Conservation (phyloP, 2,888 invertebrate species). For the Teleogryllus oceanicus region DNA sequence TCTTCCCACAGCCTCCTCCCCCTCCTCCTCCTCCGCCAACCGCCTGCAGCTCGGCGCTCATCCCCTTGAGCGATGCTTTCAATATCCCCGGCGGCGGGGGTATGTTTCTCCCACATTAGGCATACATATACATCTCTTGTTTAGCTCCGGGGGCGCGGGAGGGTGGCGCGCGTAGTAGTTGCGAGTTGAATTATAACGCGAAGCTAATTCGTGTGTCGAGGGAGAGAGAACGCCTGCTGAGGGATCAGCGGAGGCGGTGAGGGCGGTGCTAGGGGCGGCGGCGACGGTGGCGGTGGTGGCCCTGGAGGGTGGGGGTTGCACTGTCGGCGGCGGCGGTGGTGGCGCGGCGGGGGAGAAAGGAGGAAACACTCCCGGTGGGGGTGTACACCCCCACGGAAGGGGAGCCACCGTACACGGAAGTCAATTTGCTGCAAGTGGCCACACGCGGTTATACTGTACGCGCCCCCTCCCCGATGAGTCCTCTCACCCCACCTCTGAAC, state of each 20-base stretch:
- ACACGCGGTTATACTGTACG: slow-evolving; percentile 29
- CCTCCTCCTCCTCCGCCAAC: neutral
- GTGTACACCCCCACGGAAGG: neutral
- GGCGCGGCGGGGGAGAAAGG: slow-evolving; percentile 22
- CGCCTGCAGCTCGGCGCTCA: neutral
- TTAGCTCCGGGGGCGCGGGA: neutral
- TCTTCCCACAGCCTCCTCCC: neutral
- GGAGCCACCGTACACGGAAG: slow-evolving; percentile 30
- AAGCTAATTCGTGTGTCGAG: slow-evolving; percentile 12
- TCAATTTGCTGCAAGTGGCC: slow-evolving; percentile 38
- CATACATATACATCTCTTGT: slow-evolving; percentile 12
- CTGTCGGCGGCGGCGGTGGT: neutral
- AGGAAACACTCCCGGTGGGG: slow-evolving; percentile 25
- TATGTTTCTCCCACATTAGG: slow-evolving; percentile 35
- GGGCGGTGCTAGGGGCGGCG: neutral
- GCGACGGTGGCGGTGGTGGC: neutral
- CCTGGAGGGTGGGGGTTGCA: neutral
- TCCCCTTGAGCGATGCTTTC: slow-evolving; percentile 31
- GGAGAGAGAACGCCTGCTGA: slow-evolving; percentile 9
- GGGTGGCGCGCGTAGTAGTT: neutral
- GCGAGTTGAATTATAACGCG: slow-evolving; percentile 18
- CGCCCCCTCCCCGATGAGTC: neutral
- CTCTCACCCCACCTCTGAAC: neutral
- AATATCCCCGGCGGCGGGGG: slow-evolving; percentile 32
- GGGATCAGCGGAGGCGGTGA: slow-evolving; percentile 8